Percentiles rank a stretch among this genome's conserved stretches.
Evolutionary conservation across 2,888 invertebrate genomes (phyloP).

Genomic region (Mystacides longicornis): DNA sequence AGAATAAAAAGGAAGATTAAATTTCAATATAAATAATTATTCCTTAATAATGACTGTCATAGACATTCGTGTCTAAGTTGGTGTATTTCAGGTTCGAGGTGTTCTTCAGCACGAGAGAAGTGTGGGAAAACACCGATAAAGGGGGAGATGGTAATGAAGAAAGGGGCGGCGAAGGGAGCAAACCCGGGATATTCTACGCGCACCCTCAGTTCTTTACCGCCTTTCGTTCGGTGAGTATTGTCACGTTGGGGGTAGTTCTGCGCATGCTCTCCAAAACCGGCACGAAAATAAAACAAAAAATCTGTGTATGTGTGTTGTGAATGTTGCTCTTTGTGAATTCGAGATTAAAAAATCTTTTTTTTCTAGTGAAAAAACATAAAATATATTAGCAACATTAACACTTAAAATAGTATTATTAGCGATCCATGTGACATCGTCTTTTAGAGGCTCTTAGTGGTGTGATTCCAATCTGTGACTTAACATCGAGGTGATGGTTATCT

Average conservation of each 20-base stretch:
- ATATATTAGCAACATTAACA: neutral
- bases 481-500: no score
- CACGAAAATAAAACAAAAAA: neutral
- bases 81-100: no score
- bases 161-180: constrained; percentile 34
- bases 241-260: neutral
- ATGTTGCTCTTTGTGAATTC: neutral
- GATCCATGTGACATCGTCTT: no score
- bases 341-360: neutral
- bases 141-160: constrained; percentile 27
- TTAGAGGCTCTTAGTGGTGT: no score
- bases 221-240: constrained; percentile 15
- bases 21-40: no score
- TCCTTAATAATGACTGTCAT: no score
- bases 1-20: no score
- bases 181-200: constrained; percentile 27
- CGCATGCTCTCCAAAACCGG: constrained; percentile 14
- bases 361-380: neutral
- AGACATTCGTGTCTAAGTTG: no score
- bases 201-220: constrained; percentile 21
- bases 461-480: no score
- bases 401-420: neutral
- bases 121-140: neutral
- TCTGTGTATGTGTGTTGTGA: neutral
- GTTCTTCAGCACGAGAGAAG: neutral